A percentile compares a stretch with the other conserved stretches of the same genome.
Conservation (phyloP, 2,888 invertebrate genomes). For the Drosophila buzzatii region DNA sequence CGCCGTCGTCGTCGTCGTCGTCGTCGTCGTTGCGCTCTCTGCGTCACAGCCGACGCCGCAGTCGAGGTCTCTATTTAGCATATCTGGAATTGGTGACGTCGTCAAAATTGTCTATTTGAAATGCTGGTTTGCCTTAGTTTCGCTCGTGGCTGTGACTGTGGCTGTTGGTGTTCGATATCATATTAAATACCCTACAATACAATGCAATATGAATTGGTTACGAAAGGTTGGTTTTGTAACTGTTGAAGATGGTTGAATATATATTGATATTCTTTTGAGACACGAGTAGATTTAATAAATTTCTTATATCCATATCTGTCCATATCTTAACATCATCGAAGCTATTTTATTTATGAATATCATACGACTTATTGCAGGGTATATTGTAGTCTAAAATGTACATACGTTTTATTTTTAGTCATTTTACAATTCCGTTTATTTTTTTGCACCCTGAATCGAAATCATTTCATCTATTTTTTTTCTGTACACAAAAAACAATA, state of each 20-base stretch:
- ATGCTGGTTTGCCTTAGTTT: slow-evolving; percentile 22
- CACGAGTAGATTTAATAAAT: not conserved
- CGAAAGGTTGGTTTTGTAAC: no score
- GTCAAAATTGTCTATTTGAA: slow-evolving; percentile 16
- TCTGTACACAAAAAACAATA: slow-evolving; percentile 19
- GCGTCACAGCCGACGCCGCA: not conserved
- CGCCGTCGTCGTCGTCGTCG: not conserved
- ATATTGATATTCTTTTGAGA: not conserved
- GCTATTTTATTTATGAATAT: not conserved
- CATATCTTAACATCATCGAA: no score
- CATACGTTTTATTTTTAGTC: not conserved
- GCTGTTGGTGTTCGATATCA: slow-evolving; percentile 29
- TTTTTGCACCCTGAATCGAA: slow-evolving; percentile 19
- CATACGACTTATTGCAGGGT: not conserved
- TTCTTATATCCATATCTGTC: not conserved
- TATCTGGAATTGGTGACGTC: slow-evolving; percentile 36
- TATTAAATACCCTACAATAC: slow-evolving; percentile 5
- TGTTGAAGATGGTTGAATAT: not conserved
- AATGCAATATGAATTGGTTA: not conserved
- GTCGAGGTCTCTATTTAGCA: slow-evolving; percentile 41
- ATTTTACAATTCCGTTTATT: slow-evolving; percentile 24
- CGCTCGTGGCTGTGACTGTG: slow-evolving; percentile 3
- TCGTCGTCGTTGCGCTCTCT: not conserved
- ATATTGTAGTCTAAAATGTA: not conserved
- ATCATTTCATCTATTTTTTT: slow-evolving; percentile 16